Evolutionary conservation across 2,113 vertebrate genomes (phyloP).

Genomic region (Sakesphorus luctuosus): DNA sequence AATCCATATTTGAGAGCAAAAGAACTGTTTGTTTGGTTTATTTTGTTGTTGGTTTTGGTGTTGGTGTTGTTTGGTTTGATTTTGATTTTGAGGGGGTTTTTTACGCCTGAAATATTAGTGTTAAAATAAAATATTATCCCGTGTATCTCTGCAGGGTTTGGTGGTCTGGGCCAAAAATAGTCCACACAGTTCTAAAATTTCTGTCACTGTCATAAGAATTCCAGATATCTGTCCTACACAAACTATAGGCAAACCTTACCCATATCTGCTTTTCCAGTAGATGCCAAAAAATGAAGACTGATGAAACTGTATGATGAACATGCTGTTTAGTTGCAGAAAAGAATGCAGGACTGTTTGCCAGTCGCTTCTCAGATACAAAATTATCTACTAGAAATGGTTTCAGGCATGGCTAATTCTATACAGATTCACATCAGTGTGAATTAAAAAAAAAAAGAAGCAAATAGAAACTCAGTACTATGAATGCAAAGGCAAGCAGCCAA

Average conservation of each 20-base stretch:
- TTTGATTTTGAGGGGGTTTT: neutral
- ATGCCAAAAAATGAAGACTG: neutral
- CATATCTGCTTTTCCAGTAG: neutral
- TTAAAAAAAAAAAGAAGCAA: neutral
- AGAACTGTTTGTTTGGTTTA: neutral
- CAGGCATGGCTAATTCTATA: neutral
- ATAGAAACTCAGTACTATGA: neutral
- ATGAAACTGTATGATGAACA: neutral
- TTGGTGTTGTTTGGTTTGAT: too few relatives aligned
- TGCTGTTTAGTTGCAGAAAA: neutral
- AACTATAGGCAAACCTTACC: neutral
- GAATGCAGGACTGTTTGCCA: neutral
- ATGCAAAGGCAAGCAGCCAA: neutral
- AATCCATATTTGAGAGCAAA: neutral
- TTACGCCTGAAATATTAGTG: neutral
- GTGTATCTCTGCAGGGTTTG: neutral
- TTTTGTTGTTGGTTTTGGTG: neutral
- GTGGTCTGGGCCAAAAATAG: neutral
- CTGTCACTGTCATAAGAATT: neutral
- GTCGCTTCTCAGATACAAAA: neutral
- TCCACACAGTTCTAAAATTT: neutral
- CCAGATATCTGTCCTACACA: neutral
- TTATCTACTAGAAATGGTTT: neutral
- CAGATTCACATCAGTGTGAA: neutral
- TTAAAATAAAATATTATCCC: neutral